Evolutionary conservation across 64 coral and sea anemone genomes (phyloP), one percentile per base, ranked within the genome.

Genomic region (Actinia tenebrosa): DNA sequence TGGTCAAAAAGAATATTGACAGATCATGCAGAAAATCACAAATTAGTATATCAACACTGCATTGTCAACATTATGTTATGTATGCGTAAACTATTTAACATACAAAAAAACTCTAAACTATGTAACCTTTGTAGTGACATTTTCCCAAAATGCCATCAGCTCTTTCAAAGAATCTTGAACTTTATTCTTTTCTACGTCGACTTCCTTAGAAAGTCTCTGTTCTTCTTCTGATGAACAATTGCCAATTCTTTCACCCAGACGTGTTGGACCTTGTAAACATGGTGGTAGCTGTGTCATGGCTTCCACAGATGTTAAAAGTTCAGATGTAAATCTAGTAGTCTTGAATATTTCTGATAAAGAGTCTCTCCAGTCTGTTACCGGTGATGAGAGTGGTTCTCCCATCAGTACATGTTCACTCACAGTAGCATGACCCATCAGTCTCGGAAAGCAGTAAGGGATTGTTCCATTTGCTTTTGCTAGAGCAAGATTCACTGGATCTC

Each of bases 381-480:
- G 83, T 4, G 81, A 14, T 0, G 94, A 84, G 18, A 96, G 84
- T 58, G 91, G 86, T 69, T 96, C 87, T 19, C 94, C 94, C 88
- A 96, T 89, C 22, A 96, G 82, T n/a, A 96, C 83, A 30, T 96
- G 89, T 58, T 96, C 91, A 88, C 91, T 96, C 22, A 92, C 86
- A 5, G 88, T 85, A 16, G 85, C 83, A 69, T 93, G 88, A 77
- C 91, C 89, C 88, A 90, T 91, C 30, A 96, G 71, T 77, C 91
- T 92, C 71, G 94, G 85, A 88, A 96, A 96, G 82, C 94, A 89
- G 69, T 96, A 96, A 16, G 94, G 94, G 20, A 96, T 85, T 52
- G 66, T 87, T 11, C 92, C 92, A 82, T 92, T 93, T 78, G 94
- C 91, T 87, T 88, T 92, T 19, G 86, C 91, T 84, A 83, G 79